A percentile compares a stretch with the other conserved stretches of the same genome.
These are phyloP conservation scores for Anastatus disparis DNA, from an alignment of 1,140 invertebrate species.

Conservation along the genomic window DNA sequence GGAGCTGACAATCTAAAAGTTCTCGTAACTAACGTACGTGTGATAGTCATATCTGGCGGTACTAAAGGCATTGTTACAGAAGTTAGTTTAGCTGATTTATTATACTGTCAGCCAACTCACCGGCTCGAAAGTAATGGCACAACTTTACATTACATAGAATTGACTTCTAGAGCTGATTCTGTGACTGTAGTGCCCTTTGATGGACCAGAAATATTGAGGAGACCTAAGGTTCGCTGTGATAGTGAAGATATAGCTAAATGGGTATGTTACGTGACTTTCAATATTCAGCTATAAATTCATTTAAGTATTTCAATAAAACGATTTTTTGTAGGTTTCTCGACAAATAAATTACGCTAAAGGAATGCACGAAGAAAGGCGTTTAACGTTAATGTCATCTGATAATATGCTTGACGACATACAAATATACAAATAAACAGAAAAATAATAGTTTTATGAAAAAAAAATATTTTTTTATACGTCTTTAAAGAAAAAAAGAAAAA, in stretches of 20 bases:
- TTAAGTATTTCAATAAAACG: not conserved
- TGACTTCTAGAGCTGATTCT: slow-evolving; percentile 74
- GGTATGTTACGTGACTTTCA: slow-evolving; percentile 67
- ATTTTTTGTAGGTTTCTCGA: slow-evolving; percentile 69
- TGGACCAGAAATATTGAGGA: slow-evolving; percentile 69
- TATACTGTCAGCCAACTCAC: slow-evolving; percentile 70
- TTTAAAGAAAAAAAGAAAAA: too few species aligned
- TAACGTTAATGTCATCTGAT: slow-evolving; percentile 64
- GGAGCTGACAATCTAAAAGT: slow-evolving; percentile 82
- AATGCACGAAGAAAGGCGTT: slow-evolving; percentile 80
- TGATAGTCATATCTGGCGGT: slow-evolving; percentile 62
- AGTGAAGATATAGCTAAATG: slow-evolving; percentile 80
- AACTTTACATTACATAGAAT: slow-evolving; percentile 78
- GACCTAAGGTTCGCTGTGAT: slow-evolving; percentile 87
- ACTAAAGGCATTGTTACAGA: slow-evolving; percentile 64
- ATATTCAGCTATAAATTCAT: not conserved
- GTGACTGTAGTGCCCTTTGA: slow-evolving; percentile 60
- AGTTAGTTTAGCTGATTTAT: slow-evolving; percentile 67
- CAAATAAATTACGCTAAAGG: slow-evolving; percentile 88
- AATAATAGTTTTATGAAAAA: slow-evolving; percentile 36
- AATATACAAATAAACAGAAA: slow-evolving; percentile 57
- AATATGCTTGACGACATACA: slow-evolving; percentile 64
- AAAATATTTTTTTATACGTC: not conserved
- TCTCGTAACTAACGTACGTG: slow-evolving; percentile 69
- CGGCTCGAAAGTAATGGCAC: slow-evolving; percentile 66